Evolutionary conservation across 2,113 vertebrate species (phyloP).

Genomic region (Crotophaga sulcirostris): DNA sequence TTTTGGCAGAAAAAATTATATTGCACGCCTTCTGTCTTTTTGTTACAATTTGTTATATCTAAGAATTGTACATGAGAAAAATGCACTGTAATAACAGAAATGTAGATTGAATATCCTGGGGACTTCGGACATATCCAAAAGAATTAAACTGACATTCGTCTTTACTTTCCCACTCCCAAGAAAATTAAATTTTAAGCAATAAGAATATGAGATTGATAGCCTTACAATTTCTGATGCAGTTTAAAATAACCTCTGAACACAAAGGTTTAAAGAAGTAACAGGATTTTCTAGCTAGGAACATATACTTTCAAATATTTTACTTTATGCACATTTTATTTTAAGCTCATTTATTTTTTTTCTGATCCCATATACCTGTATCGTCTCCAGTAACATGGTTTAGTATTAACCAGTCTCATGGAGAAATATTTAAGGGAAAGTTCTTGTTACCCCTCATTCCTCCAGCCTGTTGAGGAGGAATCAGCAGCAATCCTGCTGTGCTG

Average conservation of each 20-base stretch:
- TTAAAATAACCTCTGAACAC: background rate
- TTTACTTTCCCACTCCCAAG: background rate
- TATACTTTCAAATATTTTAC: background rate
- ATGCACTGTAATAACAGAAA: background rate
- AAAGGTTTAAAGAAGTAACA: background rate
- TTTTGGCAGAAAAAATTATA: background rate
- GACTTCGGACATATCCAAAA: background rate
- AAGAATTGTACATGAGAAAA: background rate
- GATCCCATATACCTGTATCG: background rate
- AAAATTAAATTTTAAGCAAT: background rate
- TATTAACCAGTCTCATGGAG: background rate
- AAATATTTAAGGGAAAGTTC: background rate
- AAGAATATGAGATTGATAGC: background rate
- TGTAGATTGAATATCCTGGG: background rate
- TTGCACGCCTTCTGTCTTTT: background rate
- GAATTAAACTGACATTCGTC: background rate
- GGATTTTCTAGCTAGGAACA: background rate
- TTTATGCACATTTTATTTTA: background rate
- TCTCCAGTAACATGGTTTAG: background rate
- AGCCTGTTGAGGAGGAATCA: too few species aligned
- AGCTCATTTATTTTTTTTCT: accelerated
- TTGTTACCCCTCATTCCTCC: background rate
- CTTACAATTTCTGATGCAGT: background rate
- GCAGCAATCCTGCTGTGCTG: background rate
- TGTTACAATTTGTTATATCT: background rate